Conservation (phyloP, 2,113 vertebrate genomes). For the Dromaius novaehollandiae region DNA sequence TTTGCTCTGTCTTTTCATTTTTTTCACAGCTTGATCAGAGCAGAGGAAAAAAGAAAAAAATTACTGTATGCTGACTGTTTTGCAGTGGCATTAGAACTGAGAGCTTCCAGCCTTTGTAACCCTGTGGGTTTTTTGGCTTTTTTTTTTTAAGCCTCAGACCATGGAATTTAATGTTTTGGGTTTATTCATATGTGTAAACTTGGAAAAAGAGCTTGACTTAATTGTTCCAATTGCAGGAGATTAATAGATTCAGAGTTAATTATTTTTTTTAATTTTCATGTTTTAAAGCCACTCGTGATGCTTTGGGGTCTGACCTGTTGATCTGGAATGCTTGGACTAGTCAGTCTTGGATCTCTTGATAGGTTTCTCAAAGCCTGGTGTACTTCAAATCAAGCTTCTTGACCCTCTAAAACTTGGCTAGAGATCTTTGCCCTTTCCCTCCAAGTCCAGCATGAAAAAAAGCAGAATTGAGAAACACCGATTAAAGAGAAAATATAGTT, state of each 20-base stretch:
- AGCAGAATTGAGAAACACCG: neutral
- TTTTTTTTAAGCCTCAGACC: neutral
- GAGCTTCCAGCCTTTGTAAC: neutral
- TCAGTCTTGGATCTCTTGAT: neutral
- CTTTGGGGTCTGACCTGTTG: neutral
- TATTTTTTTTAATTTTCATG: accelerated
- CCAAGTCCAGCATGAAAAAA: neutral
- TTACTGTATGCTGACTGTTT: neutral
- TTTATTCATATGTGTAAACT: neutral
- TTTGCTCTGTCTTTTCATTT: neutral
- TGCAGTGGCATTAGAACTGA: neutral
- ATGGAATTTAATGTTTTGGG: neutral
- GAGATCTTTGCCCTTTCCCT: neutral
- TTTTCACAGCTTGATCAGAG: conserved; percentile 38
- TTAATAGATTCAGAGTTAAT: neutral
- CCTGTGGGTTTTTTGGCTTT: neutral
- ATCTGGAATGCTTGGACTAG: neutral
- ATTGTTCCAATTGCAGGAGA: neutral
- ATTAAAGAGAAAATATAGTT: neutral
- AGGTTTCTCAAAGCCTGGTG: neutral
- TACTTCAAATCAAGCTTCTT: neutral
- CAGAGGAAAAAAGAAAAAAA: neutral
- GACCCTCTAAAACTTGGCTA: neutral
- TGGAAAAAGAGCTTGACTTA: neutral
- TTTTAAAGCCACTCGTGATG: neutral